These are phyloP conservation scores for Nesidiocoris tenuis DNA, from an alignment of 2,888 invertebrate species.

Conservation along the genomic window DNA sequence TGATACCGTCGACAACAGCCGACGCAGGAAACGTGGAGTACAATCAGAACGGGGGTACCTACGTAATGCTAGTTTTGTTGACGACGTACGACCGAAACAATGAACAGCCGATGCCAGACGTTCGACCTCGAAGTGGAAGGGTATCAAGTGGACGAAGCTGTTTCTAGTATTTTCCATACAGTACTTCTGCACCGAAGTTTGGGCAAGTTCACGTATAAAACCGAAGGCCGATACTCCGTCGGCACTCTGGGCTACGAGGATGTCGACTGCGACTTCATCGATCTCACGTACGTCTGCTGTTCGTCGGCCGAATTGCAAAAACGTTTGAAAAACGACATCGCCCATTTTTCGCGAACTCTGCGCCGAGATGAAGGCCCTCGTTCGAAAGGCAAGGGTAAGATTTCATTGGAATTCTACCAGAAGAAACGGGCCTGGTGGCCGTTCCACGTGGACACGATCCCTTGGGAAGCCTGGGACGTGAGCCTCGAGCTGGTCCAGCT, in stretches of 20 bases:
- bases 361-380: constrained; percentile 30
- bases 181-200: constrained; percentile 36
- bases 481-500: constrained; percentile 29
- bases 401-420: constrained; percentile 35
- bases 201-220: constrained; percentile 35
- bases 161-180: constrained; percentile 32
- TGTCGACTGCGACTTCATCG: constrained; percentile 37
- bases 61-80: no score
- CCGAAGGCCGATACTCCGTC: constrained; percentile 26
- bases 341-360: constrained; percentile 25
- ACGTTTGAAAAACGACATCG: constrained; percentile 28
- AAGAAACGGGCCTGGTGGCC: constrained; percentile 38
- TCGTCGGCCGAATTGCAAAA: constrained; percentile 25
- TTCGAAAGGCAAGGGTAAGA: constrained; percentile 24
- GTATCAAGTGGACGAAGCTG: constrained; percentile 38
- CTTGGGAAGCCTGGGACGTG: constrained; percentile 37
- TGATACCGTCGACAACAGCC: no score
- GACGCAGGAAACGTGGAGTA: no score
- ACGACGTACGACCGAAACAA: no score
- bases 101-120: constrained; percentile 40
- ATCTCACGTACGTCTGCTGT: constrained; percentile 36
- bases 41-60: no score
- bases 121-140: constrained; percentile 41
- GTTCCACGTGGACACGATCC: constrained; percentile 18
- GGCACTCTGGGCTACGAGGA: constrained; percentile 33